Conservation (phyloP, 2,113 vertebrate species). For the Turnix velox region DNA sequence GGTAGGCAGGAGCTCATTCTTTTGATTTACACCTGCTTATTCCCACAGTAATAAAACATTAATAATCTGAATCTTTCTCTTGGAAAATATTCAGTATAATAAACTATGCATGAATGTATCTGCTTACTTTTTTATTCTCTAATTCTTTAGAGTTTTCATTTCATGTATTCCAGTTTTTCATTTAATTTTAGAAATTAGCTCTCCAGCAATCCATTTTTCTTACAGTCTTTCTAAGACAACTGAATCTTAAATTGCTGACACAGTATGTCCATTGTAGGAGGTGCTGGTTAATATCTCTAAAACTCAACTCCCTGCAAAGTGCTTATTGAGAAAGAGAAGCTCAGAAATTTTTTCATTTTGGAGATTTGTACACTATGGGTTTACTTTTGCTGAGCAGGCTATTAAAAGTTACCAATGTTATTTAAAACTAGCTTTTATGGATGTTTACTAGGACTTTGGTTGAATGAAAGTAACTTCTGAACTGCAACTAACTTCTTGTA, state of each 20-base stretch:
- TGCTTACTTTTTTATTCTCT: neutral
- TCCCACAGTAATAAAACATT: slow-evolving; percentile 11
- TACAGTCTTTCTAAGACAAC: neutral
- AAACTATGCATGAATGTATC: neutral
- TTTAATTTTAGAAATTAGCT: neutral
- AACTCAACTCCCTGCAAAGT: neutral
- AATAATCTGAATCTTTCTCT: neutral
- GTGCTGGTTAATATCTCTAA: neutral
- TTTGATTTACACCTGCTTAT: slow-evolving; percentile 4
- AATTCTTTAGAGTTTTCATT: neutral
- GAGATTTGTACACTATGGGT: neutral
- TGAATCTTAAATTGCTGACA: neutral
- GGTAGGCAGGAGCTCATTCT: neutral
- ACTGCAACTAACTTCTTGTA: neutral
- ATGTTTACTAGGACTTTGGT: neutral
- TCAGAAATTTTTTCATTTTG: neutral
- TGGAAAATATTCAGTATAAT: neutral
- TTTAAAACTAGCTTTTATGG: neutral
- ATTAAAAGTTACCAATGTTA: neutral
- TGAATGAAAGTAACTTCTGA: neutral
- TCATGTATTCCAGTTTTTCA: neutral
- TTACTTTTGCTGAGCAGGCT: neutral
- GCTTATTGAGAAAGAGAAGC: neutral
- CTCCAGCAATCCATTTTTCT: neutral
- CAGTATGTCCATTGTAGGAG: neutral